A percentile compares a stretch with the other conserved stretches of the same genome.
phyloP scores from a whole-genome alignment of 2,113 vertebrate genomes.

The Forbesichthys agassizii region DNA sequence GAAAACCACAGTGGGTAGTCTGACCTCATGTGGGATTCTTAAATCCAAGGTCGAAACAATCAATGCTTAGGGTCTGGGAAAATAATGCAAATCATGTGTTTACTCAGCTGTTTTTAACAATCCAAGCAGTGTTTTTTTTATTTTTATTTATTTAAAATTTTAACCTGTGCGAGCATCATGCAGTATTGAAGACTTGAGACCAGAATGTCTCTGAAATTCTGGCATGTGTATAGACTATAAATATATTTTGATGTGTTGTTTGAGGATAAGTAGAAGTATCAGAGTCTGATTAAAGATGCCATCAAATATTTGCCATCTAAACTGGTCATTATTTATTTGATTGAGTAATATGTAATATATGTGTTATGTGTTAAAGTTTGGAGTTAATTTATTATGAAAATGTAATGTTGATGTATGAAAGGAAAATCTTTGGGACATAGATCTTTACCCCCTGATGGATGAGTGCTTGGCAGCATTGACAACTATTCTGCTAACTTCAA shows the following conservation, averaged over 20 bases:
- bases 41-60: constrained; percentile 19
- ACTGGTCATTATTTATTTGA: constrained; percentile 5
- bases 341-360: too few species aligned
- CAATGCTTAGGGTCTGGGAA: not conserved
- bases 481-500: too few species aligned
- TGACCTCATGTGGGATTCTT: not conserved
- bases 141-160: not conserved
- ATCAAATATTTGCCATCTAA: constrained; percentile 43
- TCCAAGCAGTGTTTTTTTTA: constrained; percentile 2
- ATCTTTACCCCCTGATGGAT: too few species aligned
- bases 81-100: constrained; percentile 24
- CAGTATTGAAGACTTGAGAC: constrained; percentile 33
- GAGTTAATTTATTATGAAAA: too few species aligned
- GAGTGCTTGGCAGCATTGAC: too few species aligned
- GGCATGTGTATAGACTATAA: constrained; percentile 58
- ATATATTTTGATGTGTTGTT: constrained; percentile 66
- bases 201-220: constrained; percentile 50
- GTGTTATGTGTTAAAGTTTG: too few species aligned
- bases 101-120: constrained; percentile 14
- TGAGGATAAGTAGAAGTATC: constrained; percentile 48
- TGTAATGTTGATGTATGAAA: too few species aligned
- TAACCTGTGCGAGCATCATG: constrained; percentile 47
- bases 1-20: constrained; percentile 7
- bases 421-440: too few species aligned
- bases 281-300: constrained; percentile 71